phyloP scores from a whole-genome alignment of 2,888 invertebrate species.

The Cabera pusaria region DNA sequence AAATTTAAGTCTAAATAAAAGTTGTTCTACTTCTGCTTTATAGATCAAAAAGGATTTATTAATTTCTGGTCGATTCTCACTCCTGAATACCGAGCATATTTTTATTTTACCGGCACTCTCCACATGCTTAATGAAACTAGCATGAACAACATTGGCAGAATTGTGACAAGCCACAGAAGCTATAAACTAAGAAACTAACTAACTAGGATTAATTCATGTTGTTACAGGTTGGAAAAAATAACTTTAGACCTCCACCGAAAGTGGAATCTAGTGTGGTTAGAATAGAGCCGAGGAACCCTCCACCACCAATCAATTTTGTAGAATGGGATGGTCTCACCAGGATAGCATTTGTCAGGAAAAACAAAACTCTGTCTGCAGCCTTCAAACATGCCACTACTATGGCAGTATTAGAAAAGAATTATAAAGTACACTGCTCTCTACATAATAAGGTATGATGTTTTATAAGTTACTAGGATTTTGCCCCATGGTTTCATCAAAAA shows the following conservation, averaged over 20 bases:
- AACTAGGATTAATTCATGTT: no score
- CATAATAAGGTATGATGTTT: conserved; percentile 88
- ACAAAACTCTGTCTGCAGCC: conserved; percentile 95
- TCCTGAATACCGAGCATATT: no score
- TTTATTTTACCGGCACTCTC: not conserved
- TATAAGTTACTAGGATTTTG: no score
- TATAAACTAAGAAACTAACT: no score
- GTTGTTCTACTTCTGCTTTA: no score
- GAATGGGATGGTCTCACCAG: conserved; percentile 99
- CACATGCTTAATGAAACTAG: not conserved
- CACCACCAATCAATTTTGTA: conserved; percentile 96
- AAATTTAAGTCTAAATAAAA: no score
- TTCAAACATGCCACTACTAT: conserved; percentile 94
- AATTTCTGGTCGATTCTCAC: no score
- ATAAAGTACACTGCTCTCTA: conserved; percentile 93
- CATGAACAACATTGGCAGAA: no score
- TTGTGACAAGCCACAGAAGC: no score
- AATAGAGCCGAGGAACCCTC: conserved; percentile 98
- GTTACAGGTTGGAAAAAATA: conserved; percentile 95
- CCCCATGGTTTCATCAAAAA: no score
- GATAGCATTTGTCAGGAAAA: conserved; percentile 97
- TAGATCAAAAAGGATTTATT: no score
- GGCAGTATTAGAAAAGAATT: conserved; percentile 95
- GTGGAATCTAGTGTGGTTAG: conserved; percentile 99
- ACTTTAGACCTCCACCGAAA: conserved; percentile 99